Conservation (phyloP, 1,140 invertebrate species). For the Drosophila burlai region DNA sequence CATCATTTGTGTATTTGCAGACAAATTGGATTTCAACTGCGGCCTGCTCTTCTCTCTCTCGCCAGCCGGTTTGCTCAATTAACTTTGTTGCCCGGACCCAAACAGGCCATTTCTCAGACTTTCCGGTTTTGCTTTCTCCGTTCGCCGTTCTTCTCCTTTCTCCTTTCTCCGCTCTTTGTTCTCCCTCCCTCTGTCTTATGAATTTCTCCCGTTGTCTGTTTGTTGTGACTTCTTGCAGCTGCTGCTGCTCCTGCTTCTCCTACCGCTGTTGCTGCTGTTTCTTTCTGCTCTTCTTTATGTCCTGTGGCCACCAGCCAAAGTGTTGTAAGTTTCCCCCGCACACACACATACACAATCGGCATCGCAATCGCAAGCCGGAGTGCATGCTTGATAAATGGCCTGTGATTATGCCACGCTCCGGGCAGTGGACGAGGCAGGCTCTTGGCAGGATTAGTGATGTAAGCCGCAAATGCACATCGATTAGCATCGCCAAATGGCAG, state of each 20-base stretch:
- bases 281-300: constrained; percentile 10
- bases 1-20: constrained; percentile 60
- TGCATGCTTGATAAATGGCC: constrained; percentile 54
- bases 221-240: constrained; percentile 33
- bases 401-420: constrained; percentile 47
- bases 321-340: neutral
- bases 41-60: constrained; percentile 22
- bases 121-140: neutral
- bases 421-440: constrained; percentile 12
- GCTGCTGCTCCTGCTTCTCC: constrained; percentile 1
- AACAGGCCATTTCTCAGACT: constrained; percentile 56
- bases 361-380: constrained; percentile 11
- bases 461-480: constrained; percentile 41
- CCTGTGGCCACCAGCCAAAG: constrained; percentile 1
- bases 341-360: neutral
- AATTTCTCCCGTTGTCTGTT: neutral
- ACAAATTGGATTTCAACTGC: constrained; percentile 61
- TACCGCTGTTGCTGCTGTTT: constrained; percentile 12
- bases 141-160: neutral
- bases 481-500: constrained; percentile 28
- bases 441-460: constrained; percentile 28
- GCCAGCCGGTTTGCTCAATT: constrained; percentile 54
- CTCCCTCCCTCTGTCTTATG: neutral
- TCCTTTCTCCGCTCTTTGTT: neutral
- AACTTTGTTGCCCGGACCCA: constrained; percentile 58